Evolutionary conservation across 2,113 vertebrate species (phyloP).

Genomic region (Micromys minutus): DNA sequence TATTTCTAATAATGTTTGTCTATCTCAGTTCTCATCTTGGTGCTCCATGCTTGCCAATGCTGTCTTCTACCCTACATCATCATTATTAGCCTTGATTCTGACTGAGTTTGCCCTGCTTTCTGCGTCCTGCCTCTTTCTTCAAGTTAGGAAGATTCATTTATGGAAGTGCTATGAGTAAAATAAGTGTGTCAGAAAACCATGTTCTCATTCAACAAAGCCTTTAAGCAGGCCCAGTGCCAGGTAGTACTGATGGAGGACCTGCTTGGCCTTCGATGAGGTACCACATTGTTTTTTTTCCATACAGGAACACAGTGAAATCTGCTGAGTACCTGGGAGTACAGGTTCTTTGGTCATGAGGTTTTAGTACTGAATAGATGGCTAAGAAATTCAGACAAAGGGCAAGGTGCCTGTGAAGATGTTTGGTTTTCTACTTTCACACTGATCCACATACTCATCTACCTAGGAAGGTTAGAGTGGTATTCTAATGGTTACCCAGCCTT

Average conservation of each 20-base stretch:
- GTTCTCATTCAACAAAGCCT: background rate
- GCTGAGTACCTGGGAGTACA: background rate
- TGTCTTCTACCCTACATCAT: background rate
- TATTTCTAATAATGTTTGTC: background rate
- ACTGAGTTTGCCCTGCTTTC: background rate
- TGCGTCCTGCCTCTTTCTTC: background rate
- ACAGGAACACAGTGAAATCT: background rate
- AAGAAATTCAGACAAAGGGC: slow-evolving; percentile 15
- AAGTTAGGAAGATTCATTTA: background rate
- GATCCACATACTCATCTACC: background rate
- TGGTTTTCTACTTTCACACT: background rate
- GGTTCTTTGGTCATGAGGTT: background rate
- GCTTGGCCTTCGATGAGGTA: background rate
- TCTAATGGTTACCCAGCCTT: slow-evolving; percentile 25
- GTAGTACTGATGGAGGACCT: background rate
- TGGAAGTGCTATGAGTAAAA: background rate
- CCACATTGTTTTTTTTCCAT: background rate
- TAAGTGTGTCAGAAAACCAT: background rate
- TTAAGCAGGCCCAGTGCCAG: background rate
- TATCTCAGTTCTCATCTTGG: background rate
- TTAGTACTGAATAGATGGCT: background rate
- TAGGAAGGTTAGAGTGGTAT: background rate
- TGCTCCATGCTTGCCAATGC: background rate
- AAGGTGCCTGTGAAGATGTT: background rate
- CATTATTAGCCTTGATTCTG: background rate